Percentiles rank a stretch among this genome's conserved stretches.
These are phyloP conservation scores for Pachyuromys duprasi DNA, from an alignment of 2,797 vertebrate genomes.

Conservation along the genomic window DNA sequence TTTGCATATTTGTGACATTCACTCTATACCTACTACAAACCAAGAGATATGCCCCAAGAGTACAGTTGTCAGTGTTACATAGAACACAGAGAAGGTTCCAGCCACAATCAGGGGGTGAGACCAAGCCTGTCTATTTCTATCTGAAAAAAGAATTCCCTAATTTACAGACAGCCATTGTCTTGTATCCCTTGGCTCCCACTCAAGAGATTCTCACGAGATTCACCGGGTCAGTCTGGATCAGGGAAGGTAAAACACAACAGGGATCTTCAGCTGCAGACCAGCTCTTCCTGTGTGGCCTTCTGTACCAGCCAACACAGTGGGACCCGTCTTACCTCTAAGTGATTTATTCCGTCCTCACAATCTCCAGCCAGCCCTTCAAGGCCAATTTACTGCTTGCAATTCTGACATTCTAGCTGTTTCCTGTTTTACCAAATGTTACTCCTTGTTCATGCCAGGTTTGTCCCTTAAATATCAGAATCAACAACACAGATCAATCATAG, in stretches of 20 bases:
- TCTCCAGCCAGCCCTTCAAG: neutral
- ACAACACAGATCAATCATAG: neutral
- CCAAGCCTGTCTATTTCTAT: neutral
- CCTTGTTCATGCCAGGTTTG: neutral
- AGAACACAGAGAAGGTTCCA: conserved; percentile 21
- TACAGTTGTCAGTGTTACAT: neutral
- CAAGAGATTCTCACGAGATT: neutral
- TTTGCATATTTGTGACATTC: conserved; percentile 11
- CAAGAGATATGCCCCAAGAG: neutral
- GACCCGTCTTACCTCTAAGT: conserved; percentile 19
- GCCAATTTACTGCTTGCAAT: neutral
- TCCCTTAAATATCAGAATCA: conserved; percentile 5
- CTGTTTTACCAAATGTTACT: neutral
- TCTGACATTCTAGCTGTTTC: conserved; percentile 33
- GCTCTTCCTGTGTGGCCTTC: conserved; percentile 11
- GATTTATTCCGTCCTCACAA: conserved; percentile 22
- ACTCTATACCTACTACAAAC: neutral
- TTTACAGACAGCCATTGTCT: neutral
- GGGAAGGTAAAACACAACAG: neutral
- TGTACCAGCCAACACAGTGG: neutral
- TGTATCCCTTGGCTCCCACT: neutral
- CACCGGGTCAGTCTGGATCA: neutral
- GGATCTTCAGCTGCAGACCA: neutral
- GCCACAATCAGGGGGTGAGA: neutral
- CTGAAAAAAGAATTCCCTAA: neutral